phyloP scores from a whole-genome alignment of 2,888 invertebrate species.

The Phyllotreta cruciferae region DNA sequence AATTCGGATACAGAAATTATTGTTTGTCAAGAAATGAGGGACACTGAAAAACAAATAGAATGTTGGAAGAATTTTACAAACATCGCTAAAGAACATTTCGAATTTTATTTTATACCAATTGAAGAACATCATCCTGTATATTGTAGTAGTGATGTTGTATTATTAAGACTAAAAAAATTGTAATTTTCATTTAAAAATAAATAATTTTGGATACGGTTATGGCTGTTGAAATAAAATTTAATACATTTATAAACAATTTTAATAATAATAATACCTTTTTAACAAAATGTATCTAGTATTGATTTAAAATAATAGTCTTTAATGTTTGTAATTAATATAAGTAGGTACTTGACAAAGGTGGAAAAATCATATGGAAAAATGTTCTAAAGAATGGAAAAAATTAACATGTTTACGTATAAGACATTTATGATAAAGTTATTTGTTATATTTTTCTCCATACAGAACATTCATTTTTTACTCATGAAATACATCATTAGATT shows the following conservation, averaged over 20 bases:
- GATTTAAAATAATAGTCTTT: not conserved
- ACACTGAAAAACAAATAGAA: slow-evolving; percentile 65
- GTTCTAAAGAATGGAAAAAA: no score
- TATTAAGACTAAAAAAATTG: slow-evolving; percentile 37
- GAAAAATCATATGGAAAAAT: no score
- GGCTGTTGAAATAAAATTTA: not conserved
- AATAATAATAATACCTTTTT: slow-evolving; percentile 27
- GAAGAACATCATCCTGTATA: slow-evolving; percentile 69
- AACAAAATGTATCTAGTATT: slow-evolving; percentile 16
- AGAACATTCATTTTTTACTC: no score
- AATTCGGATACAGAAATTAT: slow-evolving; percentile 65
- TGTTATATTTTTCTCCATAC: no score
- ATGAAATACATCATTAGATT: no score
- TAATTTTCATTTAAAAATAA: slow-evolving; percentile 4
- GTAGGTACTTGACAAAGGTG: not conserved
- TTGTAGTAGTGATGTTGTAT: slow-evolving; percentile 68
- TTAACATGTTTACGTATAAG: no score
- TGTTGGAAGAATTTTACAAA: slow-evolving; percentile 62
- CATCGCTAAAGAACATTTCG: slow-evolving; percentile 53
- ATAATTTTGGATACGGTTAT: no score
- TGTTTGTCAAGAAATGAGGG: slow-evolving; percentile 73
- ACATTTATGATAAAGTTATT: no score
- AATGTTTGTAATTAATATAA: slow-evolving; percentile 20
- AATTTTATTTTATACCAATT: slow-evolving; percentile 62
- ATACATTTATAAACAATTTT: slow-evolving; percentile 26